phyloP scores from a whole-genome alignment of 2,888 invertebrate species.

The Sphinx pinastri region DNA sequence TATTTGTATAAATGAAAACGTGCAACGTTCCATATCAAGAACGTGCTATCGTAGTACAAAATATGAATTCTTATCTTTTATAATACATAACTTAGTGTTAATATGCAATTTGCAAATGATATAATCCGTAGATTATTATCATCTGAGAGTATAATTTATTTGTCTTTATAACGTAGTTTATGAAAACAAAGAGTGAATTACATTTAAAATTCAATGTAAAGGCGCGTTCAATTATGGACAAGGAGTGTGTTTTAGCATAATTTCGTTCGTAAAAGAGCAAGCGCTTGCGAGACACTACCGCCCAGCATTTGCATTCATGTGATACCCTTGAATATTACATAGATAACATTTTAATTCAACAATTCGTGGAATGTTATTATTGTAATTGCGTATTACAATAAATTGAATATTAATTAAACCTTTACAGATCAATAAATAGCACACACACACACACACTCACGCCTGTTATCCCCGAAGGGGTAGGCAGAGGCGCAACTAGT shows the following conservation, averaged over 20 bases:
- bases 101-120: constrained; percentile 40
- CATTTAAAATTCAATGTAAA: constrained; percentile 74
- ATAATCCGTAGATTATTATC: constrained; percentile 50
- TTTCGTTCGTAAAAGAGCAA: constrained; percentile 56
- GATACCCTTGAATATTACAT: constrained; percentile 44
- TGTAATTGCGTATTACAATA: not conserved
- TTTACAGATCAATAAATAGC: not conserved
- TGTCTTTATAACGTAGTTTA: constrained; percentile 49
- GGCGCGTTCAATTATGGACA: constrained; percentile 63
- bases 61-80: constrained; percentile 44
- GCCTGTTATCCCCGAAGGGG: no score
- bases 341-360: constrained; percentile 44
- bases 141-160: constrained; percentile 46
- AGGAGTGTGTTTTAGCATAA: constrained; percentile 62
- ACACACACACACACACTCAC: no score
- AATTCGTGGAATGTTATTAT: not conserved
- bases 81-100: constrained; percentile 35
- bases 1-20: constrained; percentile 39
- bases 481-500: no score
- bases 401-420: not conserved
- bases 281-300: constrained; percentile 42
- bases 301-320: constrained; percentile 56
- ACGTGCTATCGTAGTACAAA: constrained; percentile 40
- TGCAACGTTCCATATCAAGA: constrained; percentile 51
- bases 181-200: constrained; percentile 63